These are phyloP conservation scores for Buathra laborator DNA, from an alignment of 2,888 invertebrate species.

Conservation along the genomic window DNA sequence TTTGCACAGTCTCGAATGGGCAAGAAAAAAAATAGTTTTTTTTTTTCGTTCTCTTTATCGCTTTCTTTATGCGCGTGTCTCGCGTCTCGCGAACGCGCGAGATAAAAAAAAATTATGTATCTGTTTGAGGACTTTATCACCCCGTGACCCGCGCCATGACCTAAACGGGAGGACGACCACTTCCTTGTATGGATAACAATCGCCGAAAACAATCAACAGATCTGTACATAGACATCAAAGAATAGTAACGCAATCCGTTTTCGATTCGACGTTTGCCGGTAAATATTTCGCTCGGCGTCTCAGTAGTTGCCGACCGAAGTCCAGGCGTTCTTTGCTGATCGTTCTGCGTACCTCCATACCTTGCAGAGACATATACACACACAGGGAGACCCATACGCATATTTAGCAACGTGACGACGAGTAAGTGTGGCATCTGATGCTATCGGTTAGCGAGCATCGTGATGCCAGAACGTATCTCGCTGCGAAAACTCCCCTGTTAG, in stretches of 20 bases:
- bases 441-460: conserved; percentile 61
- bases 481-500: conserved; percentile 61
- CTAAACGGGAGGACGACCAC: not conserved
- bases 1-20: conserved; percentile 26
- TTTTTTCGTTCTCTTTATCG: conserved; percentile 2
- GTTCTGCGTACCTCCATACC: not conserved
- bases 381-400: conserved; percentile 30
- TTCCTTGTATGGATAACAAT: not conserved
- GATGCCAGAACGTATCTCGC: conserved; percentile 65
- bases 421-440: conserved; percentile 58
- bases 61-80: not conserved
- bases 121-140: not conserved
- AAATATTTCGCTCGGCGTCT: not conserved
- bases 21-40: conserved; percentile 27
- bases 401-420: not conserved
- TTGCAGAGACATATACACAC: not conserved
- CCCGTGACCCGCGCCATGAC: not conserved
- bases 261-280: not conserved
- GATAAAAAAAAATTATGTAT: not conserved
- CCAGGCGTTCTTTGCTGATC: not conserved
- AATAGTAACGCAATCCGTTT: conserved; percentile 1
- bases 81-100: not conserved
- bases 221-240: not conserved
- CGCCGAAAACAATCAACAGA: not conserved
- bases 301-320: not conserved